Evolutionary conservation across 2,797 vertebrate species (phyloP), one percentile per base, ranked within the genome.

Genomic region (Tragelaphus oryx): DNA sequence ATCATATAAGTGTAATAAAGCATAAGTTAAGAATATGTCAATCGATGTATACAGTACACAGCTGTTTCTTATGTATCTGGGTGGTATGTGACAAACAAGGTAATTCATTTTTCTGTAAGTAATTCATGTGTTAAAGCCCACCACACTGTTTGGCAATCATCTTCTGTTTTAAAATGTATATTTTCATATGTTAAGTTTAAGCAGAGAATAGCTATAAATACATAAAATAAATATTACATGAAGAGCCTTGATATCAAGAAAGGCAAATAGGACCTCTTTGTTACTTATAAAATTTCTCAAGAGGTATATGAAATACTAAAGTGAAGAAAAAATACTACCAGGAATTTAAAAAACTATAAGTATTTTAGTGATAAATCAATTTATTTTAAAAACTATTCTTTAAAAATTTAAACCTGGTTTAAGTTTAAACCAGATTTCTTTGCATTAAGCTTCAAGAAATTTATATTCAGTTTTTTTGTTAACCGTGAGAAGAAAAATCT

Each of bases 1-100:
- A 90, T 74, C 46, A 80, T n/a, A 1, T 37, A 84, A 92, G 16
- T 24, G 20, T 37, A 87, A 95, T 26, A 57, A 84, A 85, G 28
- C 10, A 83, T 71, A 94, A 96, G 86, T 93, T 83, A 93, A 86
- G 83, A 80, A 78, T 79, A 94, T 59, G 91, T 95, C 92, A 96
- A 93, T 95, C 92, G 95, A 91, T 55, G 26, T 4, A 85, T 17
- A 82, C 2, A 91, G 18, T 76, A 87, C 52, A 96, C 4, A 90
- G 75, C 20, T 92, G 13, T 90, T 87, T 55, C 60, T 89, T 76
- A 93, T 41, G 8, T 75, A 75, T 80, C n/a, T 62, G 86, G 17
- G 54, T 57, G 28, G 60, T 44, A 89, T 17, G 13, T 60, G 41
- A 68, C 95, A 83, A n/a, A 33, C 65, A 89, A 30, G 17, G 9